Conservation (phyloP, 2,888 invertebrate species). For the Dasysyrphus tricinctus region DNA sequence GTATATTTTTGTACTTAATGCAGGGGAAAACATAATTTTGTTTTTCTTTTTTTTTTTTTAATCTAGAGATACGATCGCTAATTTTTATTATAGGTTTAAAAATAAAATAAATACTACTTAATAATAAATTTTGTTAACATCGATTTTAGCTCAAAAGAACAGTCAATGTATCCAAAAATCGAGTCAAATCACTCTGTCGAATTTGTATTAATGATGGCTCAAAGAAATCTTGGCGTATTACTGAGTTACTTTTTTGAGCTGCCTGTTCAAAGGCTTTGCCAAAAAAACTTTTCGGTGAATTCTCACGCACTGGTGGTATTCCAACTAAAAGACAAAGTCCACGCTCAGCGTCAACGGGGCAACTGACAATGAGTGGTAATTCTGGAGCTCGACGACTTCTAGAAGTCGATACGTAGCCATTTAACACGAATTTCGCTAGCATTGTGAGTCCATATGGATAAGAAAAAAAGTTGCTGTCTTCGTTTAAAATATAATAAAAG, state of each 20-base stretch:
- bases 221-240: slow-evolving; percentile 89
- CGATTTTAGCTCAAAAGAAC: slow-evolving; percentile 85
- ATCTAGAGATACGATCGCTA: neutral
- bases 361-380: slow-evolving; percentile 89
- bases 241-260: slow-evolving; percentile 88
- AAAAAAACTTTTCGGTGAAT: slow-evolving; percentile 91
- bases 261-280: slow-evolving; percentile 97
- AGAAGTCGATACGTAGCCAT: slow-evolving; percentile 88
- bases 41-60: neutral
- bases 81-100: slow-evolving; percentile 3
- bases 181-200: slow-evolving; percentile 90
- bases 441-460: slow-evolving; percentile 88
- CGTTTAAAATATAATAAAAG: slow-evolving; percentile 92
- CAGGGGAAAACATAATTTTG: slow-evolving; percentile 1
- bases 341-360: slow-evolving; percentile 84
- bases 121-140: slow-evolving; percentile 10
- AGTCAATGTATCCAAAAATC: slow-evolving; percentile 94
- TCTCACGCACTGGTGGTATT: slow-evolving; percentile 90
- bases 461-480: slow-evolving; percentile 87
- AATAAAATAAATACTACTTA: slow-evolving; percentile 73
- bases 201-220: slow-evolving; percentile 93
- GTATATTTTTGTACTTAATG: slow-evolving; percentile 37
- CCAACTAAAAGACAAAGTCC: slow-evolving; percentile 89
- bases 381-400: slow-evolving; percentile 86
- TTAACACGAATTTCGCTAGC: slow-evolving; percentile 89